These are phyloP conservation scores for Ornithoptera priamus DNA, from an alignment of 2,888 invertebrate genomes.

Conservation along the genomic window DNA sequence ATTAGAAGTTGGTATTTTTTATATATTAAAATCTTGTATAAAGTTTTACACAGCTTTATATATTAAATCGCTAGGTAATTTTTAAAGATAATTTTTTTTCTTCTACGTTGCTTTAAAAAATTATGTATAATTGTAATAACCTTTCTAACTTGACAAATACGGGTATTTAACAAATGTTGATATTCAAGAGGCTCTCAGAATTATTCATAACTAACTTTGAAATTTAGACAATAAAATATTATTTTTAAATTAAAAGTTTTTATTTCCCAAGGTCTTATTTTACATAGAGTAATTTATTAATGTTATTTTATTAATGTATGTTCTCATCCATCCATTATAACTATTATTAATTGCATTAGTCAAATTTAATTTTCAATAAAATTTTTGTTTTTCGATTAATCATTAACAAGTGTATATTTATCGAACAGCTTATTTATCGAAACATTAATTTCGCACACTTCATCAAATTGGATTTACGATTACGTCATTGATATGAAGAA, in stretches of 20 bases:
- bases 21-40: no score
- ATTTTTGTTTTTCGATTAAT: conserved; percentile 2
- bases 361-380: conserved; percentile 6
- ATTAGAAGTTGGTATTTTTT: background rate
- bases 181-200: conserved; percentile 23
- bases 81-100: background rate
- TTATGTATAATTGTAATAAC: background rate
- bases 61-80: background rate
- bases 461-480: conserved; percentile 4
- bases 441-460: conserved; percentile 7
- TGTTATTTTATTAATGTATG: conserved; percentile 14
- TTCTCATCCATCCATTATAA: conserved; percentile 18
- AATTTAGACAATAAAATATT: conserved; percentile 5
- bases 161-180: conserved; percentile 20
- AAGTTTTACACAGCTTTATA: background rate
- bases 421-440: background rate
- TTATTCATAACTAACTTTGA: conserved; percentile 3
- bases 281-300: conserved; percentile 5
- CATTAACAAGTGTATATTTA: conserved; percentile 1
- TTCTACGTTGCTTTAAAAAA: background rate
- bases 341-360: conserved; percentile 13
- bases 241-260: conserved; percentile 9
- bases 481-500: conserved; percentile 13
- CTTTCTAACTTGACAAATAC: conserved; percentile 22
- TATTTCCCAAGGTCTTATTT: conserved; percentile 16